phyloP scores from a whole-genome alignment of 1,140 invertebrate species.

The Zaprionus camerounensis region DNA sequence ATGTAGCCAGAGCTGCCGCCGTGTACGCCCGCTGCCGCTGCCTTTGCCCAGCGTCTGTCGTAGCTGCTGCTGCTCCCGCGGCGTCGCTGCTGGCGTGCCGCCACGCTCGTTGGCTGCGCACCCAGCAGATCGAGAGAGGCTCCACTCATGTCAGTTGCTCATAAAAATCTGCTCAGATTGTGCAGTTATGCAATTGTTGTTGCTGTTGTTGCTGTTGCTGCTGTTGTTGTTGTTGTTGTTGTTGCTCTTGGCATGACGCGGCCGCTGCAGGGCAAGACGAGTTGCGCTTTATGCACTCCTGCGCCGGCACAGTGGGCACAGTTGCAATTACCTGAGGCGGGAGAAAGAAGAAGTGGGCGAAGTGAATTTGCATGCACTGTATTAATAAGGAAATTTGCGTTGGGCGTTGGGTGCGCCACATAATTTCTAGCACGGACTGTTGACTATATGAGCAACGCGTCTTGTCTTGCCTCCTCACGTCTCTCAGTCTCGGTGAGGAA shows the following conservation, averaged over 20 bases:
- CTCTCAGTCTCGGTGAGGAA: neutral
- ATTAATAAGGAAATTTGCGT: constrained; percentile 68
- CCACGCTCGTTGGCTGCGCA: constrained; percentile 35
- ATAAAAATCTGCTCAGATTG: neutral
- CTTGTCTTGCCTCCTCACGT: neutral
- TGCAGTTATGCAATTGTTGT: constrained; percentile 65
- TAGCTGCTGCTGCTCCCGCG: constrained; percentile 43
- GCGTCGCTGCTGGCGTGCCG: constrained; percentile 39
- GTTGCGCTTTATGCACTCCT: constrained; percentile 66
- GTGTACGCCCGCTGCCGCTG: constrained; percentile 48
- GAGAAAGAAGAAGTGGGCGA: constrained; percentile 37
- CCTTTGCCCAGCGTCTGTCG: constrained; percentile 25
- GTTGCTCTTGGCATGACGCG: constrained; percentile 47
- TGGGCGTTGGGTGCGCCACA: constrained; percentile 25
- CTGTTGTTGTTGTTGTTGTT: constrained; percentile 11
- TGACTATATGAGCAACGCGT: constrained; percentile 44
- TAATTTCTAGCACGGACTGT: constrained; percentile 60
- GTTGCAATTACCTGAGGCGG: constrained; percentile 56
- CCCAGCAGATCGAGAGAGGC: constrained; percentile 65
- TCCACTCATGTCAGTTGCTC: constrained; percentile 53
- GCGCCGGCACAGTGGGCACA: constrained; percentile 49
- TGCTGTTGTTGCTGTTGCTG: constrained; percentile 49
- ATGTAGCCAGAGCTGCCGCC: constrained; percentile 30
- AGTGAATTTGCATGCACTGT: constrained; percentile 68
- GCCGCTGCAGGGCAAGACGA: constrained; percentile 13